Percentiles rank a stretch among this genome's conserved stretches.
phyloP scores from a whole-genome alignment of 2,888 invertebrate species.

The Platycnemis pennipes region DNA sequence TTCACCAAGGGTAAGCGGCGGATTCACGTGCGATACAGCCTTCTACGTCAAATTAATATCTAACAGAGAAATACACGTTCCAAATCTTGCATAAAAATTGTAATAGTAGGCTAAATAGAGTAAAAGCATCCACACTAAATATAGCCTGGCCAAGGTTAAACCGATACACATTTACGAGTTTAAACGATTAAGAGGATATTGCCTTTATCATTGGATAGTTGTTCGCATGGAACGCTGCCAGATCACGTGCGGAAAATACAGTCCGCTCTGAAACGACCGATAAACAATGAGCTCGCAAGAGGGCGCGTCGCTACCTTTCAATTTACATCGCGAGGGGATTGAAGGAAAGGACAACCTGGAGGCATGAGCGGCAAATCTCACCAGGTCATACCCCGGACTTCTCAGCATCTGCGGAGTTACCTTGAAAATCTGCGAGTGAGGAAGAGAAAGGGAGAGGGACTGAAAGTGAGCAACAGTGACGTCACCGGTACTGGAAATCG shows the following conservation, averaged over 20 bases:
- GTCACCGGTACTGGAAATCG: neutral
- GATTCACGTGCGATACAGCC: too few species aligned
- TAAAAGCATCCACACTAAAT: too few species aligned
- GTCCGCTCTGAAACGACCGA: neutral
- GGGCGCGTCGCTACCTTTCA: neutral
- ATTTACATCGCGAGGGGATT: neutral
- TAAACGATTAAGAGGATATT: neutral
- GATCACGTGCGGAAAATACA: neutral
- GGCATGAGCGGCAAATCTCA: neutral
- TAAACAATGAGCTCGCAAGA: neutral
- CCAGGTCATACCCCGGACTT: slow-evolving; percentile 32
- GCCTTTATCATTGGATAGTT: neutral
- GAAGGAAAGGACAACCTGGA: neutral
- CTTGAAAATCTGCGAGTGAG: neutral
- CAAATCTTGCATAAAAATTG: too few species aligned
- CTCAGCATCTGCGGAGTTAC: slow-evolving; percentile 9
- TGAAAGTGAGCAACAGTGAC: slow-evolving; percentile 3
- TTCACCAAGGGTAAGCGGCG: too few species aligned
- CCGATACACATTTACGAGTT: too few species aligned
- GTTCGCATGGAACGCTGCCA: neutral
- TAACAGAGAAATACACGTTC: too few species aligned
- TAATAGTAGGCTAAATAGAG: too few species aligned
- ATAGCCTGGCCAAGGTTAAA: too few species aligned
- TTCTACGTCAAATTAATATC: too few species aligned
- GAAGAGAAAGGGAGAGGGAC: neutral